Evolutionary conservation across 2,113 vertebrate species (phyloP).

Genomic region (Myotis davidii): DNA sequence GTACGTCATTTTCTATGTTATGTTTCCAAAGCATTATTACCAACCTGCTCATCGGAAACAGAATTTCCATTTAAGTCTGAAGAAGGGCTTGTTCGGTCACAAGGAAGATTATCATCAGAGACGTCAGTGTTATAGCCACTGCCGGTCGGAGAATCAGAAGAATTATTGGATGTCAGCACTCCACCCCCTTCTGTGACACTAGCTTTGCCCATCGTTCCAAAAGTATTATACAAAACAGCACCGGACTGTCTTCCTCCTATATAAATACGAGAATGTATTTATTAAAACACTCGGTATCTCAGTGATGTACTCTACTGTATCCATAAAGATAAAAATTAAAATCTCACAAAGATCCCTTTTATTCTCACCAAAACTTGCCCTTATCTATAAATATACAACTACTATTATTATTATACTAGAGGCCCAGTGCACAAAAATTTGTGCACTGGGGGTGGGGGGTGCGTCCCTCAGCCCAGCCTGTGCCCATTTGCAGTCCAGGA

Average conservation of each 20-base stretch:
- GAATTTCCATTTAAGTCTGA: slow-evolving; percentile 95
- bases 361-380: not conserved
- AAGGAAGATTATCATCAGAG: slow-evolving; percentile 95
- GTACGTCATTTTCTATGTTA: not conserved
- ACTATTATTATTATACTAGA: not conserved
- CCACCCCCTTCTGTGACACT: slow-evolving; percentile 87
- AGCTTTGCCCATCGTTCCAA: slow-evolving; percentile 93
- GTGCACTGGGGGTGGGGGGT: too few species aligned
- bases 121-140: slow-evolving; percentile 98
- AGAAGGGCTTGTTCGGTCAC: slow-evolving; percentile 90
- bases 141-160: slow-evolving; percentile 96
- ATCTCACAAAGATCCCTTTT: not conserved
- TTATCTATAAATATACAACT: not conserved
- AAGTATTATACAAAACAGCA: slow-evolving; percentile 93
- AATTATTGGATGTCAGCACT: slow-evolving; percentile 93
- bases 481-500: too few species aligned
- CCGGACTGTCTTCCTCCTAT: slow-evolving; percentile 94
- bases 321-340: not conserved
- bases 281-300: not conserved
- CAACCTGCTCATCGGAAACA: slow-evolving; percentile 96
- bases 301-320: not conserved
- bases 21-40: slow-evolving; percentile 44
- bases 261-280: slow-evolving; percentile 13
- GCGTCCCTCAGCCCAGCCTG: too few species aligned
- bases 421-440: too few species aligned